Percentiles rank a stretch among this genome's conserved stretches.
Evolutionary conservation across 2,797 vertebrate species (phyloP).

Genomic region (Setipinna tenuifilis): DNA sequence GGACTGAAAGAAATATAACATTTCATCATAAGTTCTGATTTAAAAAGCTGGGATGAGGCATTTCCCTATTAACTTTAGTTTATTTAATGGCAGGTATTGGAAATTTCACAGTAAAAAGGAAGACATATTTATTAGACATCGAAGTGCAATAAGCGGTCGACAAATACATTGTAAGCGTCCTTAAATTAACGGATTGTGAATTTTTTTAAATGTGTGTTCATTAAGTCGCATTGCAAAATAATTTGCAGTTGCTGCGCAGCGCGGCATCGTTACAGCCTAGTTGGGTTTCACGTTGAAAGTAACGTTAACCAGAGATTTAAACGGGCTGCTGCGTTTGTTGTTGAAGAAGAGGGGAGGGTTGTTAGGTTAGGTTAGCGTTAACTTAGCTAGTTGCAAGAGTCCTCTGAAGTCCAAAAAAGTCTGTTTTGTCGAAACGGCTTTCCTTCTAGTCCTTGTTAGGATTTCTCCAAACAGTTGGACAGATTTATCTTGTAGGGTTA

Average conservation of each 20-base stretch:
- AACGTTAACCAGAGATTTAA: not conserved
- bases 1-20: slow-evolving; percentile 56
- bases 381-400: not conserved
- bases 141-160: slow-evolving; percentile 57
- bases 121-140: slow-evolving; percentile 66
- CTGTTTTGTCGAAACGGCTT: not conserved
- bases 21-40: slow-evolving; percentile 50
- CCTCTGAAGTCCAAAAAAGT: not conserved
- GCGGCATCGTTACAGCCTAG: not conserved
- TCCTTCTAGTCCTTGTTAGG: not conserved
- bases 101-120: slow-evolving; percentile 70
- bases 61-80: slow-evolving; percentile 59
- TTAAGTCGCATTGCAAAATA: not conserved
- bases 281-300: not conserved
- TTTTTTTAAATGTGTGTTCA: not conserved
- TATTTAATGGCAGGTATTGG: slow-evolving; percentile 68
- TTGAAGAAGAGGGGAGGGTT: not conserved
- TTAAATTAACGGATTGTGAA: slow-evolving; percentile 42
- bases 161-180: slow-evolving; percentile 54
- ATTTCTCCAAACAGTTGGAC: not conserved
- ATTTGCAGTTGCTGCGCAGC: not conserved
- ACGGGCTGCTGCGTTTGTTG: not conserved
- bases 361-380: not conserved
- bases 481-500: not conserved
- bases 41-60: slow-evolving; percentile 63